Base-by-base conservation (phyloP, 2,113 vertebrate species). In the Echinops telfairi region DNA sequence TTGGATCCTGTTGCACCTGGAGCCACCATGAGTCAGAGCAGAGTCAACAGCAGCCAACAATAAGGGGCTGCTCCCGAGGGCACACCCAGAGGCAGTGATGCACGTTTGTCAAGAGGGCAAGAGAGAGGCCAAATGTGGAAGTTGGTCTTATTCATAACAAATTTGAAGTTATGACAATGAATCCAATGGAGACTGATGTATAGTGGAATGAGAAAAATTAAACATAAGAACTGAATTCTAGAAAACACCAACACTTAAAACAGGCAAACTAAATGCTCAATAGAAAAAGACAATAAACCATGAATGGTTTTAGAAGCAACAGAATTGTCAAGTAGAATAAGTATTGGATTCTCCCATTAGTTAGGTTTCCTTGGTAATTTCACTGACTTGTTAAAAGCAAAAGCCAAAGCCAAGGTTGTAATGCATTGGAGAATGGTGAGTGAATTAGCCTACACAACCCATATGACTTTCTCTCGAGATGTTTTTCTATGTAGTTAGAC, bases 221-320 rank as follows among this genome's bases (percentile, higher is more conserved):
- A 64, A 76, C 5, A 47, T 47, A 47, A 47, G 43, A 47, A 47
- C 43, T 47, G 43, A 47, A 47, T 47, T 10, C 10, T 47, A 68
- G 31, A 83, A 80, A 86, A 75, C 43, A 89, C 70, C 20, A 93
- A 19, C 31, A 73, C 73, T 89, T 83, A 71, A 31, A 68, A 68
- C 75, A 89, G 20, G 6, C 23, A 94, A n/a, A 4, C 31, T 53
- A 64, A 5, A 19, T 81, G 9, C 14, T 60, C 70, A 68, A 25
- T 75, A 6, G 62, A 33, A 70, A 33, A 64, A 19, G 23, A 71
- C 71, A 89, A 78, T 70, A 20, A 76, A 11, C 43, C 43, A 10
- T 47, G 43, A 78, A 36, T 36, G 31, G 1, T 57, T 22, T 53
- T 53, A 53, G 47, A 53, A 53, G 47, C 47, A 43, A 64, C 2